Evolutionary conservation across 2,888 invertebrate species (phyloP).

Genomic region (Nemurella pictetii): DNA sequence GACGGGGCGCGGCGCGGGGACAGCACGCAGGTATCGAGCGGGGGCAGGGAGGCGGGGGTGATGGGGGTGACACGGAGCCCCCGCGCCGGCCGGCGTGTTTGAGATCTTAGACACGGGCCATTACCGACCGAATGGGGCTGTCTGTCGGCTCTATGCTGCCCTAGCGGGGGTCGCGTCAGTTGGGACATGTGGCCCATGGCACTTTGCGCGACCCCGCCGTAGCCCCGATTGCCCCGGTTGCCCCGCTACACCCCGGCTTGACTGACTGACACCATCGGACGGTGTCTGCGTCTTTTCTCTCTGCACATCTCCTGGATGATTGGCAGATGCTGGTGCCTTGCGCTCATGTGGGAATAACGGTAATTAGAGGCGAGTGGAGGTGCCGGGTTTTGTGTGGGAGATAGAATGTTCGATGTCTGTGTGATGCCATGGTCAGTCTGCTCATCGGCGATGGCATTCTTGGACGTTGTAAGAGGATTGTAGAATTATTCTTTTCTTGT

Average conservation of each 20-base stretch:
- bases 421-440: not conserved
- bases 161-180: slow-evolving; percentile 11
- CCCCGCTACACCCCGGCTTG: too few relatives aligned
- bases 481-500: not conserved
- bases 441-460: not conserved
- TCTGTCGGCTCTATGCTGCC: not conserved
- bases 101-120: slow-evolving; percentile 37
- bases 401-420: not conserved
- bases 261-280: not conserved
- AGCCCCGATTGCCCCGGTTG: too few relatives aligned
- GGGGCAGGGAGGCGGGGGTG: not conserved
- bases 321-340: too few relatives aligned
- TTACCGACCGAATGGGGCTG: slow-evolving; percentile 34
- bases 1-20: slow-evolving; percentile 23
- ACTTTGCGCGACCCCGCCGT: too few relatives aligned
- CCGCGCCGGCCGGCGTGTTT: slow-evolving; percentile 27
- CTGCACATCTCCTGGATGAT: not conserved
- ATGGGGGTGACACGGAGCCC: slow-evolving; percentile 17
- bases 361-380: not conserved
- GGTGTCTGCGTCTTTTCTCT: not conserved
- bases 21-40: not conserved
- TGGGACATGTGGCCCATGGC: not conserved
- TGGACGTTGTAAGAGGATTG: not conserved
- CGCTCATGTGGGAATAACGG: not conserved
- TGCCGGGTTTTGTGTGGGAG: not conserved